phyloP scores from a whole-genome alignment of 2,113 vertebrate species.

The Eleginops maclovinus region DNA sequence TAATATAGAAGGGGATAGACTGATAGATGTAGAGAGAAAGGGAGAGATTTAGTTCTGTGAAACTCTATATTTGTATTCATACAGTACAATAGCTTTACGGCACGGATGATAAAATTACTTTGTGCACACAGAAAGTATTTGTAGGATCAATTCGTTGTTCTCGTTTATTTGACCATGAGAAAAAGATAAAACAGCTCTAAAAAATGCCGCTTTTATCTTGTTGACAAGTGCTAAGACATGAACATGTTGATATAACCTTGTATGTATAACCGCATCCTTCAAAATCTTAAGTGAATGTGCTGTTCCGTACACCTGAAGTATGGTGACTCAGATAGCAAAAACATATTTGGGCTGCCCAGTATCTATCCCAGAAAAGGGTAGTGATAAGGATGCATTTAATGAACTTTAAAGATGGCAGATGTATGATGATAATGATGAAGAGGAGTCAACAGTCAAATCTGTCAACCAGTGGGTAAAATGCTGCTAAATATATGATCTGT shows the following conservation, averaged over 20 bases:
- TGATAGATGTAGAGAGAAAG: background rate
- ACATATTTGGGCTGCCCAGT: constrained; percentile 10
- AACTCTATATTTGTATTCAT: too few relatives aligned
- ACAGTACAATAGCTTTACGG: background rate
- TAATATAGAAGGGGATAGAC: background rate
- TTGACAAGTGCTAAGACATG: constrained; percentile 5
- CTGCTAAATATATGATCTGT: background rate
- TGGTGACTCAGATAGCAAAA: constrained; percentile 26
- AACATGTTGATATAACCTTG: background rate
- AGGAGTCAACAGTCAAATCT: too few relatives aligned
- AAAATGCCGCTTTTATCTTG: background rate
- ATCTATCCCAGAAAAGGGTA: background rate
- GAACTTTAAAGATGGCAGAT: background rate
- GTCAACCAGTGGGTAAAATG: background rate
- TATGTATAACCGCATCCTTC: constrained; percentile 8
- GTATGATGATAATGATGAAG: background rate
- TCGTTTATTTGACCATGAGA: background rate
- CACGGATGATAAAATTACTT: background rate
- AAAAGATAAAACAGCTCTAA: background rate
- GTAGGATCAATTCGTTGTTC: background rate
- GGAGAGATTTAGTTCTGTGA: too few relatives aligned
- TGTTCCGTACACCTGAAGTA: constrained; percentile 5
- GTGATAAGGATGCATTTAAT: constrained; percentile 11
- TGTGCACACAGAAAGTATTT: background rate
- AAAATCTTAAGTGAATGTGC: constrained; percentile 30